A percentile compares a stretch with the other conserved stretches of the same genome.
phyloP scores from a whole-genome alignment of 2,888 invertebrate genomes.

The Neoscelio sp. region DNA sequence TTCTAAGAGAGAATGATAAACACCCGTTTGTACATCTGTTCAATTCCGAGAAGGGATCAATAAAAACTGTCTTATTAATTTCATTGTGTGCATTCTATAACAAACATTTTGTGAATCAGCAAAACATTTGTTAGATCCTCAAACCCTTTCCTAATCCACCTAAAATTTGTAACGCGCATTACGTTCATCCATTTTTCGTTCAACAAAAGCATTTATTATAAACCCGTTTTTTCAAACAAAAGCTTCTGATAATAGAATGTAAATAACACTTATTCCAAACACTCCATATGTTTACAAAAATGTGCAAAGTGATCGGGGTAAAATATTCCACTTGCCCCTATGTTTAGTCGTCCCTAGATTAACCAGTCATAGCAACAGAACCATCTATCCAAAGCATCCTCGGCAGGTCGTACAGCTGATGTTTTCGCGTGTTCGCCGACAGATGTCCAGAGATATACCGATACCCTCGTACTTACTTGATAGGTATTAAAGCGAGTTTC shows the following conservation, averaged over 20 bases:
- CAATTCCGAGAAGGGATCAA: slow-evolving; percentile 32
- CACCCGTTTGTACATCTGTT: slow-evolving; percentile 52
- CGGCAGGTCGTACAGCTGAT: slow-evolving; percentile 76
- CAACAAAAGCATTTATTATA: too few species aligned
- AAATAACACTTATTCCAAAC: too few species aligned
- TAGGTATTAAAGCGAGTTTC: slow-evolving; percentile 25
- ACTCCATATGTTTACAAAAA: too few species aligned
- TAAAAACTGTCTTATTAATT: slow-evolving; percentile 48
- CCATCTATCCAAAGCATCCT: slow-evolving; percentile 60
- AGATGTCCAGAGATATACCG: slow-evolving; percentile 72
- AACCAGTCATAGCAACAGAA: slow-evolving; percentile 4
- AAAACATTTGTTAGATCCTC: slow-evolving; percentile 44
- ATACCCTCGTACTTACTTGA: slow-evolving; percentile 21
- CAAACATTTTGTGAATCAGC: slow-evolving; percentile 50
- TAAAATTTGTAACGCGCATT: neutral
- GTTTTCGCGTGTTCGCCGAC: slow-evolving; percentile 78
- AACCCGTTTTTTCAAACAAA: too few species aligned
- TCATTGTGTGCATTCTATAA: slow-evolving; percentile 39
- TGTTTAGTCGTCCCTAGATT: slow-evolving; percentile 22
- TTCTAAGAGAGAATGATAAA: too few species aligned
- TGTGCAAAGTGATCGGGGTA: neutral
- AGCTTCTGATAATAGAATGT: too few species aligned
- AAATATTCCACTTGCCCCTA: slow-evolving; percentile 19
- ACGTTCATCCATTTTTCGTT: slow-evolving; percentile 27
- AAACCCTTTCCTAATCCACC: slow-evolving; percentile 48